These are phyloP conservation scores for Rallus limicola DNA, from an alignment of 2,113 vertebrate species.

Conservation along the genomic window DNA sequence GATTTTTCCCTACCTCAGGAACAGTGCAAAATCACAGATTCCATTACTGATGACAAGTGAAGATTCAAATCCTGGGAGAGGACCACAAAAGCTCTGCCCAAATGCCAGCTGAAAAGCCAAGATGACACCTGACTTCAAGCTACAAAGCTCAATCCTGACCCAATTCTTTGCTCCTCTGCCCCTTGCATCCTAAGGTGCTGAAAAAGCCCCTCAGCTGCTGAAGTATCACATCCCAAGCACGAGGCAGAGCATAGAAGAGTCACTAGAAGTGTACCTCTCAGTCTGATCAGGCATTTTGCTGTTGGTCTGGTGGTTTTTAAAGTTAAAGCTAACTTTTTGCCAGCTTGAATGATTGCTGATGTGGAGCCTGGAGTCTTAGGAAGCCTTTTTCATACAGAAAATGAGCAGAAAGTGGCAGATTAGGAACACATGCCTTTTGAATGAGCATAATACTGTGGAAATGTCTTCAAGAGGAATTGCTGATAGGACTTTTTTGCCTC, in stretches of 20 bases:
- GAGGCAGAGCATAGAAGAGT: neutral
- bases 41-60: fast-evolving
- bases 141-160: neutral
- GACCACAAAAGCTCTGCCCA: neutral
- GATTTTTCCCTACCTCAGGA: neutral
- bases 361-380: neutral
- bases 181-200: neutral
- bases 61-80: neutral
- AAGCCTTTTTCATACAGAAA: neutral
- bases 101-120: neutral
- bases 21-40: neutral
- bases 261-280: neutral
- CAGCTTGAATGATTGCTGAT: neutral
- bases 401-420: neutral
- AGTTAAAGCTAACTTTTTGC: neutral
- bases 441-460: neutral
- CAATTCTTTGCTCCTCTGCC: neutral
- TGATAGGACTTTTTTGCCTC: neutral
- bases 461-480: neutral
- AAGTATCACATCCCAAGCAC: too few relatives aligned
- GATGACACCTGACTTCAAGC: neutral
- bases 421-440: neutral
- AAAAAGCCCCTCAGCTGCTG: neutral
- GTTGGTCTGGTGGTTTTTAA: neutral
- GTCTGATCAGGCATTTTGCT: neutral